Evolutionary conservation across 2,888 invertebrate species (phyloP), one percentile per base, ranked within the genome.

Genomic region (Conistra vaccinii): DNA sequence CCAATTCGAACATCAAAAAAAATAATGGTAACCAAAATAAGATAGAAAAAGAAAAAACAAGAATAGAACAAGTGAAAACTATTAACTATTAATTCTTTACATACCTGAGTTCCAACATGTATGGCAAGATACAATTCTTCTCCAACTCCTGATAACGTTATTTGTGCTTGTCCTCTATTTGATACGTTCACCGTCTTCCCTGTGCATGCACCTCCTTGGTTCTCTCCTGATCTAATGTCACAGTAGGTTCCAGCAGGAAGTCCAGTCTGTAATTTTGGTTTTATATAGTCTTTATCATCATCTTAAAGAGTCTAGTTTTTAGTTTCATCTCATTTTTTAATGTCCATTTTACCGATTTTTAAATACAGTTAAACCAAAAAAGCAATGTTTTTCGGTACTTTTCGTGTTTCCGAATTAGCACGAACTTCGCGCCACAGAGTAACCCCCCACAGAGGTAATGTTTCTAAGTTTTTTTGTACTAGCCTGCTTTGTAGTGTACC

Each of bases 201-300:
- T 0, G 97, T 97, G 89, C 98, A 98, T 0, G 85, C 78, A n/a
- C 93, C 92, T 29, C 93, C 92, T 1, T 86, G 79, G 23, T 91
- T 88, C 60, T 90, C 88, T 2, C 98, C 98, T 39, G 97, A 97
- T 84, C 98, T 98, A 32, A 98, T 96, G 92, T 98, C 98, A 93
- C 98, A 98, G 91, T 98, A 98, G 1, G 88, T 94, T 0, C 98
- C 98, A 82, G 96, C 88, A 0, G 98, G 97, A 35, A 98, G 93
- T 35, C 97, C 97, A 9, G 97, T 97, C 94, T 97, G 90, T 3
- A 87, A 90, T 66, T 23, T 57, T 42, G 17, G 1, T n/a, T n/a
- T 60, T 58, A 14, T 17, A 10, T 32, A 6, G 3, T 42, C 4
- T 51, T 70, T n/a, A n/a, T n/a, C n/a, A n/a, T 42, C 14, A 10